Evolutionary conservation across 2,797 vertebrate species (phyloP).

Genomic region (Balearica regulorum): DNA sequence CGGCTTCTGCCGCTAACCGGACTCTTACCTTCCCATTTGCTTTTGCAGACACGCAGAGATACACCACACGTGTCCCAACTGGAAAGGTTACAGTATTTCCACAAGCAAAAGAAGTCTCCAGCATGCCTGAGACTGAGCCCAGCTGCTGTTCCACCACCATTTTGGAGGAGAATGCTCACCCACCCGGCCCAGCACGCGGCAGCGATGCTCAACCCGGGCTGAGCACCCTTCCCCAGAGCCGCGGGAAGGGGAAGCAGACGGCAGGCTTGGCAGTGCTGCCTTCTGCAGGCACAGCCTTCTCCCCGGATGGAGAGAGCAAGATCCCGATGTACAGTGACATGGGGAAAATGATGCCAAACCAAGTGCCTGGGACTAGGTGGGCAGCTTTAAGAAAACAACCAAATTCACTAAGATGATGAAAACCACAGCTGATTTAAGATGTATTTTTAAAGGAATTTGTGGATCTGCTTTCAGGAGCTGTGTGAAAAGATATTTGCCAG

Average conservation of each 20-base stretch:
- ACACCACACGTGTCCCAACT: fast-evolving
- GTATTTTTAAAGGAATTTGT: background rate
- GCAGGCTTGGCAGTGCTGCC: background rate
- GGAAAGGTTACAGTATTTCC: background rate
- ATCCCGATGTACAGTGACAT: background rate
- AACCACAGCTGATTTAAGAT: background rate
- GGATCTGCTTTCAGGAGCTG: background rate
- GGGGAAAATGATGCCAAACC: background rate
- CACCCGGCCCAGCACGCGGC: background rate
- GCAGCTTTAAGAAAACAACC: background rate
- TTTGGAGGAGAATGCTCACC: background rate
- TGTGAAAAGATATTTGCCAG: background rate
- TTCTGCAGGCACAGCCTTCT: background rate
- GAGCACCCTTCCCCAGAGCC: background rate
- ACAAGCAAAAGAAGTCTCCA: background rate
- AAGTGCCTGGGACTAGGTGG: background rate
- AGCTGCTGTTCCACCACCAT: background rate
- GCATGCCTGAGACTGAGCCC: background rate
- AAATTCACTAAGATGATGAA: background rate
- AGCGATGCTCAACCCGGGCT: fast-evolving
- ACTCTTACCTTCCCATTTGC: background rate
- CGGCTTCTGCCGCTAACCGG: background rate
- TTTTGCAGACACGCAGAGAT: background rate
- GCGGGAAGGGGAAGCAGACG: background rate
- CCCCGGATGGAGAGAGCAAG: background rate